Evolutionary conservation across 2,888 invertebrate species (phyloP).

Genomic region (Ditylenchus weischeri): DNA sequence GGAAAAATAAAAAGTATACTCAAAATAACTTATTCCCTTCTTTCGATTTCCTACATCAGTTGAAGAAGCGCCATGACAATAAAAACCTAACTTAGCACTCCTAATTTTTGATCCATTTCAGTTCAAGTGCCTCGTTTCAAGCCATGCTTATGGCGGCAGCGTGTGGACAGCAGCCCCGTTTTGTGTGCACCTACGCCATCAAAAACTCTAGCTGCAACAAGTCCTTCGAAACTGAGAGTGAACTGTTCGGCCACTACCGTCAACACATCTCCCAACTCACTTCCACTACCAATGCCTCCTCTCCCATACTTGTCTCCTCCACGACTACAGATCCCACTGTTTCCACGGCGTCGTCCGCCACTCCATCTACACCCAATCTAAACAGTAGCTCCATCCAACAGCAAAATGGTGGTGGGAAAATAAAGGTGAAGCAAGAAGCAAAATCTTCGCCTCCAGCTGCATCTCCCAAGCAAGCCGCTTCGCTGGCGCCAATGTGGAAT

Average conservation of each 20-base stretch:
- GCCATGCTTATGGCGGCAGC: constrained; percentile 11
- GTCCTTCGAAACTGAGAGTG: constrained; percentile 1
- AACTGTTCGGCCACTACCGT: constrained; percentile 8
- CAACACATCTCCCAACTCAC: not conserved
- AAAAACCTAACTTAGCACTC: too few species aligned
- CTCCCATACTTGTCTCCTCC: not conserved
- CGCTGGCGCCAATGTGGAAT: too few species aligned
- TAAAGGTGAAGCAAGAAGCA: not conserved
- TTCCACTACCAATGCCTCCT: not conserved
- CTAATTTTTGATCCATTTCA: not conserved
- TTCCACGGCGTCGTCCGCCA: not conserved
- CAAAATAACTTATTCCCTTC: too few species aligned
- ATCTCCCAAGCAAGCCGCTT: too few species aligned
- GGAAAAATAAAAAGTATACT: too few species aligned
- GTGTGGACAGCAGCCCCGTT: constrained; percentile 8
- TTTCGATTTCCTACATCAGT: too few species aligned
- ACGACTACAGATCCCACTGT: constrained; percentile 2
- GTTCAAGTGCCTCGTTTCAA: not conserved
- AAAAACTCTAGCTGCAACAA: not conserved
- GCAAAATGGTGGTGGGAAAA: constrained; percentile 6
- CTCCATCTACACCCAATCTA: not conserved
- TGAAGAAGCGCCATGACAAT: too few species aligned
- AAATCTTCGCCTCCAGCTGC: too few species aligned
- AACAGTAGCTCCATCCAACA: not conserved
- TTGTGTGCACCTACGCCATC: not conserved